These are phyloP conservation scores for Tangara arthus DNA, from an alignment of 2,797 vertebrate genomes.

Conservation along the genomic window DNA sequence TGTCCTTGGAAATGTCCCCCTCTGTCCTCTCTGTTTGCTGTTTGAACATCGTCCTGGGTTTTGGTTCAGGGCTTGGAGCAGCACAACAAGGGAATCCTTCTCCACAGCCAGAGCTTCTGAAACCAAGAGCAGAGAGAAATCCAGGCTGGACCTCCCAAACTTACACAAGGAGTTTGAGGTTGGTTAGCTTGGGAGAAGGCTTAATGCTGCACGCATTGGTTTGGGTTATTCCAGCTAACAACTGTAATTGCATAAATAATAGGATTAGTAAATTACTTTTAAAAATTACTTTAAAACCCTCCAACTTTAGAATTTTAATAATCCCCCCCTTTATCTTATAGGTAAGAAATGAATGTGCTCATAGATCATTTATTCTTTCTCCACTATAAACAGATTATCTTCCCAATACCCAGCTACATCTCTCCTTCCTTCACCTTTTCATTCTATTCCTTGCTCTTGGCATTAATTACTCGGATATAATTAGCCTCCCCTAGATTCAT, in stretches of 20 bases:
- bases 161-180: not conserved
- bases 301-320: not conserved
- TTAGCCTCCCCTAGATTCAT: not conserved
- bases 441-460: not conserved
- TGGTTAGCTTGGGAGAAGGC: not conserved
- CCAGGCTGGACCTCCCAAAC: not conserved
- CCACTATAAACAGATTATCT: not conserved
- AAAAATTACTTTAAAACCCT: not conserved
- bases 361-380: not conserved
- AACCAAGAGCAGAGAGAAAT: not conserved
- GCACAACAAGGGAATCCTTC: not conserved
- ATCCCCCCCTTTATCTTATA: not conserved
- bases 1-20: not conserved
- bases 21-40: not conserved
- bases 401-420: not conserved
- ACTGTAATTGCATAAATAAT: not conserved
- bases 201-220: not conserved
- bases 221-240: not conserved
- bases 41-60: not conserved
- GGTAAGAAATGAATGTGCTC: not conserved
- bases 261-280: not conserved
- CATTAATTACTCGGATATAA: constrained; percentile 37
- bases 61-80: not conserved
- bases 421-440: not conserved
- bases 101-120: not conserved